Evolutionary conservation across 2,888 invertebrate species (phyloP).

Genomic region (Ophion costatus): DNA sequence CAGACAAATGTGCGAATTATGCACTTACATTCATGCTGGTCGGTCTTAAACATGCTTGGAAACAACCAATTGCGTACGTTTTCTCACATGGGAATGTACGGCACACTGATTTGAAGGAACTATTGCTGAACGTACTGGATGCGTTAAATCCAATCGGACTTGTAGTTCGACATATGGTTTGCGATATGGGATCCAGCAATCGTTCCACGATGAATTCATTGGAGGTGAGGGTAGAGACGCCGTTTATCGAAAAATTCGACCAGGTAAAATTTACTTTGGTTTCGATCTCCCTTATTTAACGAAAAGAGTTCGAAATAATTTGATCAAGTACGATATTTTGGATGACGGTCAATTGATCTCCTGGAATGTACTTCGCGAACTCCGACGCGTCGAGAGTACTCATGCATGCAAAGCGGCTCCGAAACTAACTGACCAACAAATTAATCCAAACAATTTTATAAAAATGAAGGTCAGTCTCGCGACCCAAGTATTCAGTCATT

Average conservation of each 20-base stretch:
- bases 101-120: slow-evolving; percentile 22
- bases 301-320: slow-evolving; percentile 69
- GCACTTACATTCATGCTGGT: slow-evolving; percentile 71
- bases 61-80: slow-evolving; percentile 70
- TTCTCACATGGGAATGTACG: slow-evolving; percentile 64
- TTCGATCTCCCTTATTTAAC: slow-evolving; percentile 68
- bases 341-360: slow-evolving; percentile 52
- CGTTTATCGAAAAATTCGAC: slow-evolving; percentile 53
- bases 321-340: slow-evolving; percentile 56
- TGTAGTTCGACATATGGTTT: slow-evolving; percentile 63
- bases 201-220: slow-evolving; percentile 59
- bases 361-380: slow-evolving; percentile 60
- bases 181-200: slow-evolving; percentile 68
- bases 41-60: slow-evolving; percentile 69
- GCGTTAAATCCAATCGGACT: slow-evolving; percentile 58
- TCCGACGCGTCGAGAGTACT: slow-evolving; percentile 59
- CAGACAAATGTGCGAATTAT: slow-evolving; percentile 62
- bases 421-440: slow-evolving; percentile 69
- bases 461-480: slow-evolving; percentile 70
- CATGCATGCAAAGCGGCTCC: slow-evolving; percentile 63
- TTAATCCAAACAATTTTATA: slow-evolving; percentile 69
- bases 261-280: slow-evolving; percentile 66
- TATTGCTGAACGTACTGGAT: slow-evolving; percentile 57
- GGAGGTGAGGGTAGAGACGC: slow-evolving; percentile 63
- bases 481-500: slow-evolving; percentile 70